Conservation (phyloP, 2,113 vertebrate species). For the Hippocampus zosterae region DNA sequence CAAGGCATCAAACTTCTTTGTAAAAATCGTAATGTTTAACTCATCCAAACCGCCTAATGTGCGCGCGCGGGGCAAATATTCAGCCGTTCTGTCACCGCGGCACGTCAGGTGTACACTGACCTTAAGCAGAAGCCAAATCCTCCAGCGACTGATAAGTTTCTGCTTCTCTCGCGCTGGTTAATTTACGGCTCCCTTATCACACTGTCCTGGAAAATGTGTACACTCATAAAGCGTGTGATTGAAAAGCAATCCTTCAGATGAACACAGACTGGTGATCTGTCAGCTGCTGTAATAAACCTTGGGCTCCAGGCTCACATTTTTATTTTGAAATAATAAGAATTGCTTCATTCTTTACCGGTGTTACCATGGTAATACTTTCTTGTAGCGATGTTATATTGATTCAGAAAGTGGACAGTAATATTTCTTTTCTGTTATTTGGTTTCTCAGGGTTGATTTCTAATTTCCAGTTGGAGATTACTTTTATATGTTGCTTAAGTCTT, state of each 20-base stretch:
- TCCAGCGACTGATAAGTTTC: slow-evolving; percentile 70
- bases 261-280: slow-evolving; percentile 92
- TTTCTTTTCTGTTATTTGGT: slow-evolving; percentile 98
- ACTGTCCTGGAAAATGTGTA: slow-evolving; percentile 87
- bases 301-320: slow-evolving; percentile 94
- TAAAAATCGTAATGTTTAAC: slow-evolving; percentile 17
- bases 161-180: slow-evolving; percentile 74
- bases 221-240: slow-evolving; percentile 94
- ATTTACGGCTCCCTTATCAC: slow-evolving; percentile 78
- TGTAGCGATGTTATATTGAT: slow-evolving; percentile 99
- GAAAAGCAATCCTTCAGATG: slow-evolving; percentile 95
- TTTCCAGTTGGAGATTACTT: slow-evolving; percentile 99
- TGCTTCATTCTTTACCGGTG: slow-evolving; percentile 97
- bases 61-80: slow-evolving; percentile 44
- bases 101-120: slow-evolving; percentile 49
- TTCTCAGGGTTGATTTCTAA: slow-evolving; percentile 99
- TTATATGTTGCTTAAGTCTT: slow-evolving; percentile 98
- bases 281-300: slow-evolving; percentile 96
- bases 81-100: slow-evolving; percentile 59
- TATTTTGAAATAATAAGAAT: slow-evolving; percentile 99
- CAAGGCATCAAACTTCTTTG: not conserved
- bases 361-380: slow-evolving; percentile 99
- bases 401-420: slow-evolving; percentile 99
- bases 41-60: slow-evolving; percentile 36
- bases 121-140: slow-evolving; percentile 43